phyloP scores from a whole-genome alignment of 2,888 invertebrate genomes.

The Lepidochrysops patricia region DNA sequence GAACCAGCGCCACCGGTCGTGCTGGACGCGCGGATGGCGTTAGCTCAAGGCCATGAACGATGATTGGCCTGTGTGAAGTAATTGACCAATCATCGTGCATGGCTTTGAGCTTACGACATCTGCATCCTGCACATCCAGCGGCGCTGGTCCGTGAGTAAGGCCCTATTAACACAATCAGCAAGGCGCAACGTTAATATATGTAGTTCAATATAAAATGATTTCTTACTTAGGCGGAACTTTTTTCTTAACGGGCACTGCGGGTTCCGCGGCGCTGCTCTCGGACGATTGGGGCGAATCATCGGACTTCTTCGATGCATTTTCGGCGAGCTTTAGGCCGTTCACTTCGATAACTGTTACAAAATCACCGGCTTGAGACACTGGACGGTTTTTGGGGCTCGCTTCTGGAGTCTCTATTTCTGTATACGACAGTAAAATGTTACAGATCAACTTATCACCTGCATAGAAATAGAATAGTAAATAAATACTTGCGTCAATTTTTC shows the following conservation, averaged over 20 bases:
- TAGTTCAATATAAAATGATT: neutral
- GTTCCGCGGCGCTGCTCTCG: conserved; percentile 73
- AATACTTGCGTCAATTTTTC: neutral
- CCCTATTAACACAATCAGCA: no score
- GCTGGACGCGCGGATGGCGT: no score
- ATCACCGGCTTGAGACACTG: conserved; percentile 72
- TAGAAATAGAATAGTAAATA: neutral
- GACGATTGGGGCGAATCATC: conserved; percentile 59
- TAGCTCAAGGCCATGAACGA: no score
- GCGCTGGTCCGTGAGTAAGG: no score
- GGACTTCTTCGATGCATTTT: conserved; percentile 55
- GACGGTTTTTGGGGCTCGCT: conserved; percentile 66
- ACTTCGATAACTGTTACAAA: conserved; percentile 93
- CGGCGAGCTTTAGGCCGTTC: conserved; percentile 81
- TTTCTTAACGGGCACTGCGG: conserved; percentile 72
- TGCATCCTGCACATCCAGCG: no score
- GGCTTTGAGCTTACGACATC: no score
- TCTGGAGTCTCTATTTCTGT: conserved; percentile 56
- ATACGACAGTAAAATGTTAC: conserved; percentile 26
- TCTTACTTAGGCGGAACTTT: conserved; percentile 79
- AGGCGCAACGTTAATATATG: neutral
- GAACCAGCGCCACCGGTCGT: no score
- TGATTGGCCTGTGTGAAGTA: no score
- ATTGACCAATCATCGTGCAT: no score
- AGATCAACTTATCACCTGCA: neutral